Evolutionary conservation across 1,140 invertebrate genomes (phyloP).

Genomic region (Atta cephalotes): DNA sequence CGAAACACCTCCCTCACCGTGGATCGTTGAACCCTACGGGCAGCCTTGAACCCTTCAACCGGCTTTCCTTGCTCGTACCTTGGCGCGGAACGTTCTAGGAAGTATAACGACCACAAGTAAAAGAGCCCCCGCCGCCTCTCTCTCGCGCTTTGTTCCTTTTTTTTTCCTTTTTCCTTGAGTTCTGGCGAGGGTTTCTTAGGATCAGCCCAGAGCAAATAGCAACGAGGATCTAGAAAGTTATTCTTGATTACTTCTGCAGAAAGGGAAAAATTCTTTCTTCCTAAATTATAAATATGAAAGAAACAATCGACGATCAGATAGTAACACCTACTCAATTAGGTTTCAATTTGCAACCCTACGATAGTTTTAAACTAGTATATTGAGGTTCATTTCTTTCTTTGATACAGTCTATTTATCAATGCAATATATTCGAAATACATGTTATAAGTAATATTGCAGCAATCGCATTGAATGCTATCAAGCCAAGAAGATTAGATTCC

Average conservation of each 20-base stretch:
- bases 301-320: slow-evolving; percentile 4
- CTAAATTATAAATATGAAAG: slow-evolving; percentile 37
- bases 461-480: neutral
- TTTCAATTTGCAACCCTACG: neutral
- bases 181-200: slow-evolving; percentile 61
- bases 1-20: slow-evolving; percentile 60
- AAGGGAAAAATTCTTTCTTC: neutral
- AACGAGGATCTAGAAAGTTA: slow-evolving; percentile 34
- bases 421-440: neutral
- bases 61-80: slow-evolving; percentile 75
- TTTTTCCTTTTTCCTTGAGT: slow-evolving; percentile 53
- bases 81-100: slow-evolving; percentile 72
- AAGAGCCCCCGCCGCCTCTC: slow-evolving; percentile 40
- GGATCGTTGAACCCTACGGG: slow-evolving; percentile 70
- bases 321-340: neutral
- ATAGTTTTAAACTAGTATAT: slow-evolving; percentile 21
- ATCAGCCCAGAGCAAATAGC: slow-evolving; percentile 59
- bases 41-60: slow-evolving; percentile 76
- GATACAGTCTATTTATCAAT: slow-evolving; percentile 13
- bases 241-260: slow-evolving; percentile 5
- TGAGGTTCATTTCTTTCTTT: slow-evolving; percentile 3
- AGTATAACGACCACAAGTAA: slow-evolving; percentile 74
- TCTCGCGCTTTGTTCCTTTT: slow-evolving; percentile 63
- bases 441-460: neutral
- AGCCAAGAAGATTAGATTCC: neutral